Percentiles rank a stretch among this genome's conserved stretches.
Evolutionary conservation across 1,140 invertebrate species (phyloP).

Genomic region (Drosophila miranda): DNA sequence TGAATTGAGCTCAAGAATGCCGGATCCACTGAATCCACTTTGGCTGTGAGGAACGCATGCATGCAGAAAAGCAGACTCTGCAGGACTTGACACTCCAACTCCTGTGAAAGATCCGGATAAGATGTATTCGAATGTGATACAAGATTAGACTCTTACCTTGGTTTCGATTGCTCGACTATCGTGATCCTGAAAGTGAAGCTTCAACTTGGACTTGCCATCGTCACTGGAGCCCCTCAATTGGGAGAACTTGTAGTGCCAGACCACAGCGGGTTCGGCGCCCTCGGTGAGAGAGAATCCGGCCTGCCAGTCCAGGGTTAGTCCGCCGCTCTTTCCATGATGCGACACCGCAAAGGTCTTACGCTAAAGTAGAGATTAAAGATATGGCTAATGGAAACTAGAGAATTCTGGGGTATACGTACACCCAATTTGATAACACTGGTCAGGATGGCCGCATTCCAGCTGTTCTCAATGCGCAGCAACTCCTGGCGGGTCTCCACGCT

Average conservation of each 20-base stretch:
- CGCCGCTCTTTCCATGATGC: conserved; percentile 89
- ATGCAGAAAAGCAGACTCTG: conserved; percentile 97
- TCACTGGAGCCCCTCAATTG: conserved; percentile 98
- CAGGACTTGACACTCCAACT: conserved; percentile 95
- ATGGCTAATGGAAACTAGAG: background rate
- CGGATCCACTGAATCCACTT: conserved; percentile 94
- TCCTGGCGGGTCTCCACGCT: conserved; percentile 96
- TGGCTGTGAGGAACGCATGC: conserved; percentile 96
- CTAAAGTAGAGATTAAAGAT: conserved; percentile 82
- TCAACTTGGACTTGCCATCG: conserved; percentile 96
- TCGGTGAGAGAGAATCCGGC: conserved; percentile 95
- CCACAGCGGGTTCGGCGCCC: conserved; percentile 84
- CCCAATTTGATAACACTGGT: conserved; percentile 94
- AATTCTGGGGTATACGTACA: conserved; percentile 84
- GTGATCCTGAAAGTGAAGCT: conserved; percentile 95
- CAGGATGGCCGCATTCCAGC: conserved; percentile 96
- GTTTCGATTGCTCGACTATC: conserved; percentile 93
- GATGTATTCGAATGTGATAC: too few relatives aligned
- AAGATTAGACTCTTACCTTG: conserved; percentile 87
- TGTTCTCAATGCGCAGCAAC: conserved; percentile 94
- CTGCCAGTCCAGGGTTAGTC: conserved; percentile 94
- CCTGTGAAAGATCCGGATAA: conserved; percentile 84
- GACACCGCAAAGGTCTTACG: conserved; percentile 95
- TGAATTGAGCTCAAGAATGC: conserved; percentile 92
- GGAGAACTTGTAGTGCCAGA: conserved; percentile 97